A percentile compares a stretch with the other conserved stretches of the same genome.
Conservation (phyloP, 2,113 vertebrate genomes). For the Sitta europaea region DNA sequence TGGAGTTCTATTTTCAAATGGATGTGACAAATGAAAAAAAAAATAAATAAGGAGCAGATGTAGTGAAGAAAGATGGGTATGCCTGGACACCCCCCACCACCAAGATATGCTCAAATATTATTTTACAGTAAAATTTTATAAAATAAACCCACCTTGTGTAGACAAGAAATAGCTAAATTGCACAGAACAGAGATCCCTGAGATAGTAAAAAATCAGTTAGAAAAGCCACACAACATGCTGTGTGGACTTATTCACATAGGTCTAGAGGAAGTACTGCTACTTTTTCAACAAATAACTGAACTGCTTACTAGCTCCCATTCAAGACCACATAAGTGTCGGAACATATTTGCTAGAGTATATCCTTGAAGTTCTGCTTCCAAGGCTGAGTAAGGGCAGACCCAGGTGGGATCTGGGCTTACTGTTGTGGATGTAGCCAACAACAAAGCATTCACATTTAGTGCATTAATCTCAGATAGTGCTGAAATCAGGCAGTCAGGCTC, state of each 20-base stretch:
- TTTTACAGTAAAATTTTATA: neutral
- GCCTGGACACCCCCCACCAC: neutral
- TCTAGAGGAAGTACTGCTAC: neutral
- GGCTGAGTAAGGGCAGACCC: neutral
- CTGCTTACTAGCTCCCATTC: neutral
- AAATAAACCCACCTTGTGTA: neutral
- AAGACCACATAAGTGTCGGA: neutral
- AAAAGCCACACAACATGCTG: neutral
- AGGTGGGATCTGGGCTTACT: neutral
- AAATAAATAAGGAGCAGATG: constrained; percentile 7
- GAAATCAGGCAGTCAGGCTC: neutral
- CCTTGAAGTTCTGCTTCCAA: neutral
- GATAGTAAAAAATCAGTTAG: neutral
- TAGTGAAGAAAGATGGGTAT: neutral
- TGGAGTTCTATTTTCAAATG: neutral
- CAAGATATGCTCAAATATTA: neutral
- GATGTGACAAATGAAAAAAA: neutral
- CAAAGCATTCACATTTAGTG: neutral
- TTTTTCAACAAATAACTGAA: neutral
- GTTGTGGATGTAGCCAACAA: neutral
- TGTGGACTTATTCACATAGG: neutral
- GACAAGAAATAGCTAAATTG: neutral
- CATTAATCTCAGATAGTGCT: neutral
- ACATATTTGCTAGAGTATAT: neutral
- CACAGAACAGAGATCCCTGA: constrained; percentile 40